Conservation (phyloP, 2,113 vertebrate genomes). For the Xyliphius kryptos region DNA sequence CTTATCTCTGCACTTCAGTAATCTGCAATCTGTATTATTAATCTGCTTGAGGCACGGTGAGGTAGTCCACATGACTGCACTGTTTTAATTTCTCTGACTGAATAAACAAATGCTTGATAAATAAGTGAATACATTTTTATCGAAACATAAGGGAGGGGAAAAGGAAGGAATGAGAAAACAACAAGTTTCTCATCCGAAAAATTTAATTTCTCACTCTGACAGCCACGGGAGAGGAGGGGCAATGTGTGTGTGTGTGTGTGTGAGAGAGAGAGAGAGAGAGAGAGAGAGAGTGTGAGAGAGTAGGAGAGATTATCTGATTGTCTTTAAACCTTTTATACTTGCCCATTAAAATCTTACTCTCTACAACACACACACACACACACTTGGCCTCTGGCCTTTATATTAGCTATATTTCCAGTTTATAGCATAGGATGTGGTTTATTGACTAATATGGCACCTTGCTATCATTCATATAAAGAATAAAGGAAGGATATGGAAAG, state of each 20-base stretch:
- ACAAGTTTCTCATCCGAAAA: constrained; percentile 71
- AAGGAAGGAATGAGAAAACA: too few relatives aligned
- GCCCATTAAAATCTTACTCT: constrained; percentile 47
- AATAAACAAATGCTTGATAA: constrained; percentile 68
- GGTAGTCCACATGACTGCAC: constrained; percentile 60
- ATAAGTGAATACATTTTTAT: constrained; percentile 69
- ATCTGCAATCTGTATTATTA: constrained; percentile 45
- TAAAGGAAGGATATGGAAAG: too few relatives aligned
- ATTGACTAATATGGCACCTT: too few relatives aligned
- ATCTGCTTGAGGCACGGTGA: constrained; percentile 47
- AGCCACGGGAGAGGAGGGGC: constrained; percentile 59
- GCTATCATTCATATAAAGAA: too few relatives aligned
- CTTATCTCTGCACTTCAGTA: constrained; percentile 42
- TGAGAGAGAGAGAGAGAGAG: too few relatives aligned
- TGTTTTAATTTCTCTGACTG: constrained; percentile 61
- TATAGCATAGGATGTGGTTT: too few relatives aligned
- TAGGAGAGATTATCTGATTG: constrained; percentile 38
- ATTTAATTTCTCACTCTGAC: constrained; percentile 75
- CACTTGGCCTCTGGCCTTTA: too few relatives aligned
- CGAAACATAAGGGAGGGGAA: constrained; percentile 52
- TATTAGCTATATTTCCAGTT: too few relatives aligned
- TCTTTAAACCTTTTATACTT: constrained; percentile 36
- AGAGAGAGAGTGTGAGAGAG: too few relatives aligned
- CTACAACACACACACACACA: neutral
- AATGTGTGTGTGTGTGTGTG: constrained; percentile 32